Evolutionary conservation across 2,888 invertebrate species (phyloP).

Genomic region (Monochamus alternatus): DNA sequence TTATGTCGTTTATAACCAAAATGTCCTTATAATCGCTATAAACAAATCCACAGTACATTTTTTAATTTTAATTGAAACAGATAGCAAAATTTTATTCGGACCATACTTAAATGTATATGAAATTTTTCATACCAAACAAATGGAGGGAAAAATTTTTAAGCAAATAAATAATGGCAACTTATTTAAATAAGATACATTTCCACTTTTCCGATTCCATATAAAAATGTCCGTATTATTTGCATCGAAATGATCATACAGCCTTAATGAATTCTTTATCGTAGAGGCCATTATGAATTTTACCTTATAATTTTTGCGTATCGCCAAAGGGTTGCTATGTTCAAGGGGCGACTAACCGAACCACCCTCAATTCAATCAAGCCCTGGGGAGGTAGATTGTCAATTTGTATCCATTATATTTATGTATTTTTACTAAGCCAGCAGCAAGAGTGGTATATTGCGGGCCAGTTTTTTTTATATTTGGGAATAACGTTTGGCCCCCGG

Average conservation of each 20-base stretch:
- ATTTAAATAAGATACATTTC: neutral
- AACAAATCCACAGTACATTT: too few species aligned
- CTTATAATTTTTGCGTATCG: slow-evolving; percentile 37
- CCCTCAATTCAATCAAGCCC: slow-evolving; percentile 66
- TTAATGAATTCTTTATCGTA: slow-evolving; percentile 13
- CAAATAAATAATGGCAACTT: neutral
- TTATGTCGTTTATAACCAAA: too few species aligned
- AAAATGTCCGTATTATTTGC: neutral
- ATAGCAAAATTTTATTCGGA: too few species aligned
- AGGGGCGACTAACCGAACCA: slow-evolving; percentile 36
- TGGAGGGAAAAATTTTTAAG: neutral
- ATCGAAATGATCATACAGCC: neutral
- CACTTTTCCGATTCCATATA: neutral
- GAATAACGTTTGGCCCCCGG: slow-evolving; percentile 64
- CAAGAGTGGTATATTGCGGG: slow-evolving; percentile 60
- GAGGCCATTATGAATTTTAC: slow-evolving; percentile 30
- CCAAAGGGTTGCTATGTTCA: slow-evolving; percentile 32
- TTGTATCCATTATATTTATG: slow-evolving; percentile 70
- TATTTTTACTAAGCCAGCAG: slow-evolving; percentile 67
- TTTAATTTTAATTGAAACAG: too few species aligned
- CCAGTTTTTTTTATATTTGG: slow-evolving; percentile 62
- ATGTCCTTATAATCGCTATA: too few species aligned
- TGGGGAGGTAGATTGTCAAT: slow-evolving; percentile 68
- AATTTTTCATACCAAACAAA: too few species aligned
- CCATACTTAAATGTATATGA: too few species aligned